Evolutionary conservation across 2,888 invertebrate species (phyloP).

Genomic region (Drosophila conformis): DNA sequence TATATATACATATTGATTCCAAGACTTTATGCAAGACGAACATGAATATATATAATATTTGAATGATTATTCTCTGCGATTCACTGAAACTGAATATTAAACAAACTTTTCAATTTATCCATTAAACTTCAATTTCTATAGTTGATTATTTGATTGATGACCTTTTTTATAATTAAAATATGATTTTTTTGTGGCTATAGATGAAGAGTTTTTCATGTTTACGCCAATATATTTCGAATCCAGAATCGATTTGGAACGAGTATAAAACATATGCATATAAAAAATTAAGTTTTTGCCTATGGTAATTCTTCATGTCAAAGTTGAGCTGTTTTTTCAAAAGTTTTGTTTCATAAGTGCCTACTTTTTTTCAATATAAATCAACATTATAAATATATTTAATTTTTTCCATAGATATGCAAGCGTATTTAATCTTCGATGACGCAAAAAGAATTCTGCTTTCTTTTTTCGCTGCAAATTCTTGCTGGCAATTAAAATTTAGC

Average conservation of each 20-base stretch:
- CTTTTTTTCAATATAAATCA: neutral
- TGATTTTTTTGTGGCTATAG: neutral
- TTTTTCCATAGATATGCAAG: neutral
- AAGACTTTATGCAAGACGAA: neutral
- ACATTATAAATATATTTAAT: neutral
- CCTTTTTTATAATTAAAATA: neutral
- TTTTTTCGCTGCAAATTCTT: constrained; percentile 43
- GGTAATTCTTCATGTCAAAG: neutral
- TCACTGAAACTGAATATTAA: neutral
- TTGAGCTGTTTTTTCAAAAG: neutral
- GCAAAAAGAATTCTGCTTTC: neutral
- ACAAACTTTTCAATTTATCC: neutral
- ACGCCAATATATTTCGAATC: neutral
- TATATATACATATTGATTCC: neutral
- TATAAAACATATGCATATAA: neutral
- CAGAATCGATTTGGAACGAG: neutral
- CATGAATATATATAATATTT: too few relatives aligned
- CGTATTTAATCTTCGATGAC: neutral
- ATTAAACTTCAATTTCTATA: neutral
- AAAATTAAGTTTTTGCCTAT: neutral
- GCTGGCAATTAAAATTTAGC: constrained; percentile 75
- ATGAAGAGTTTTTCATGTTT: neutral
- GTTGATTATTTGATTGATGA: neutral
- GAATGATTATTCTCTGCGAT: neutral
- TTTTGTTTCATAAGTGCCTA: neutral